A percentile compares a stretch with the other conserved stretches of the same genome.
These are phyloP conservation scores for Rhaphigaster nebulosa DNA, from an alignment of 2,888 invertebrate species.

Conservation along the genomic window DNA sequence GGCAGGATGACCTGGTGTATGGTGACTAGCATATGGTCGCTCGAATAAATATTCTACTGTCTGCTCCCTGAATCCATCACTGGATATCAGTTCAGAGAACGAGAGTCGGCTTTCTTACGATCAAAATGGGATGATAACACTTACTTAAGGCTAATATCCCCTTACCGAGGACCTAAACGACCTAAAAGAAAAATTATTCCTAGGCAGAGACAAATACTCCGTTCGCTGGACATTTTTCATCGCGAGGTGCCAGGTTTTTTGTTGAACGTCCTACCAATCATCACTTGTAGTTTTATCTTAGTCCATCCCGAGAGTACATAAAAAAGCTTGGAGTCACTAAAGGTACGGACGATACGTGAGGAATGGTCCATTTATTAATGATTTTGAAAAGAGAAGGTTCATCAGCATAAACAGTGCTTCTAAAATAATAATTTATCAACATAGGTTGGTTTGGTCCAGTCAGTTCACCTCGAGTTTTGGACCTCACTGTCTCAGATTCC, in stretches of 20 bases:
- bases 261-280: neutral
- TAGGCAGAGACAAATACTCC: conserved; percentile 12
- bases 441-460: neutral
- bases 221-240: conserved; percentile 8
- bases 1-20: neutral
- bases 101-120: neutral
- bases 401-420: neutral
- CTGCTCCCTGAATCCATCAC: neutral
- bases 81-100: neutral
- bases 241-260: conserved; percentile 28
- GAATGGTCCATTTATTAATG: conserved; percentile 3
- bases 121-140: conserved; percentile 8
- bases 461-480: too few relatives aligned
- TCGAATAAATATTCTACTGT: neutral
- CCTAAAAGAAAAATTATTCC: conserved; percentile 8
- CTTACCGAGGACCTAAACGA: neutral
- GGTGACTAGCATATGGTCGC: neutral
- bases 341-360: neutral
- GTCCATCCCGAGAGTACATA: neutral
- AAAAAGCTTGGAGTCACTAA: neutral
- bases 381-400: neutral
- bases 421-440: neutral
- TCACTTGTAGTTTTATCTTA: conserved; percentile 16
- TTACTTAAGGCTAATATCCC: neutral
- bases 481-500: neutral